These are phyloP conservation scores for Poeciliopsis presidionis DNA, from an alignment of 2,797 vertebrate genomes.

Conservation along the genomic window DNA sequence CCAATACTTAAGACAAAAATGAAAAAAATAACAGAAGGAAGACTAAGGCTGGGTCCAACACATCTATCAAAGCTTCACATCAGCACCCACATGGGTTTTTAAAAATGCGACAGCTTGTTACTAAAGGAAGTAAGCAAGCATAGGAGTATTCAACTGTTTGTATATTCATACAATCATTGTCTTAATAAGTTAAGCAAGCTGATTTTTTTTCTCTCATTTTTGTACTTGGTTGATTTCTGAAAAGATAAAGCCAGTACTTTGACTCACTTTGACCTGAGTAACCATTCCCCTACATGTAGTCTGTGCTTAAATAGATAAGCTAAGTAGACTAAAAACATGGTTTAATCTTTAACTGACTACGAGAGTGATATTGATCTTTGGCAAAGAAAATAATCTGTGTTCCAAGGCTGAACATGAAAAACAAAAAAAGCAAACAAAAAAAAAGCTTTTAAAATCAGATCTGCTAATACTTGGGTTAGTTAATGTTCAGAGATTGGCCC, in stretches of 20 bases:
- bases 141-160: constrained; percentile 48
- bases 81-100: constrained; percentile 40
- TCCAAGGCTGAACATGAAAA: constrained; percentile 28
- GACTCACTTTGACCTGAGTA: constrained; percentile 52
- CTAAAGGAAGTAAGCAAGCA: constrained; percentile 51
- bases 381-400: constrained; percentile 49
- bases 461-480: neutral
- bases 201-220: constrained; percentile 18
- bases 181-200: constrained; percentile 47
- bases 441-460: neutral
- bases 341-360: constrained; percentile 21
- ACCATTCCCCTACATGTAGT: constrained; percentile 44
- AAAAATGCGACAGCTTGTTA: constrained; percentile 64
- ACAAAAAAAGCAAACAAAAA: neutral
- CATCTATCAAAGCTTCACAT: constrained; percentile 51
- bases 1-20: constrained; percentile 50
- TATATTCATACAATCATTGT: constrained; percentile 46
- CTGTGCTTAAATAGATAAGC: constrained; percentile 45
- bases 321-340: constrained; percentile 16
- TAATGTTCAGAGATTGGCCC: neutral
- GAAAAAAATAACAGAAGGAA: constrained; percentile 34
- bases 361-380: constrained; percentile 33
- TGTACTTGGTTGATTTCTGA: constrained; percentile 32
- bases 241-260: constrained; percentile 31
- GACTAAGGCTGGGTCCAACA: constrained; percentile 62